These are phyloP conservation scores for Drosophila arawakana DNA, from an alignment of 1,140 invertebrate species.

Conservation along the genomic window DNA sequence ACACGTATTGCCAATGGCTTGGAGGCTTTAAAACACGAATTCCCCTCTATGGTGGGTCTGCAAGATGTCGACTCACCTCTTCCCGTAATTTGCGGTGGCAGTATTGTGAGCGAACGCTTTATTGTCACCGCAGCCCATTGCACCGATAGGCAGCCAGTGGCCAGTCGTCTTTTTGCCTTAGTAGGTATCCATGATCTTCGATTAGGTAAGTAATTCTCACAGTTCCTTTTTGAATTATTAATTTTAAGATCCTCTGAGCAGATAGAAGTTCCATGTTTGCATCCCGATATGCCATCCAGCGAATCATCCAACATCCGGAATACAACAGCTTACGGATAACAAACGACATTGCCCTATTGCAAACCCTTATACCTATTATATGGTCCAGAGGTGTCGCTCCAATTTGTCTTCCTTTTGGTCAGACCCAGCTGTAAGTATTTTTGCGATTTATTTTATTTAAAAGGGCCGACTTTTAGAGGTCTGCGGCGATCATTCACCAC, in stretches of 20 bases:
- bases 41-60: constrained; percentile 73
- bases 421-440: constrained; percentile 51
- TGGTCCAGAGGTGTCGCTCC: constrained; percentile 77
- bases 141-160: constrained; percentile 40
- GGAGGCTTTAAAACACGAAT: constrained; percentile 70
- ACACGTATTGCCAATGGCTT: constrained; percentile 69
- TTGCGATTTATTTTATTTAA: not conserved
- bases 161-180: constrained; percentile 57
- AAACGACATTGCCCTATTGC: constrained; percentile 73
- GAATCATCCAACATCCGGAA: constrained; percentile 61
- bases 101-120: constrained; percentile 60
- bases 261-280: constrained; percentile 62
- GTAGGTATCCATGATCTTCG: constrained; percentile 69
- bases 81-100: constrained; percentile 71
- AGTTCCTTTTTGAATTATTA: too few species aligned
- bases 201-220: constrained; percentile 38
- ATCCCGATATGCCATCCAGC: constrained; percentile 59
- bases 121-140: constrained; percentile 79
- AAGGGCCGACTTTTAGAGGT: too few species aligned
- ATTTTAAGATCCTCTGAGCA: not conserved
- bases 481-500: too few species aligned
- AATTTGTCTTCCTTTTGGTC: constrained; percentile 68
- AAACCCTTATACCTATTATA: constrained; percentile 49
- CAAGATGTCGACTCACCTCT: constrained; percentile 53
- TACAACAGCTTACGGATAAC: constrained; percentile 44